Evolutionary conservation across 2,888 invertebrate genomes (phyloP), one percentile per base, ranked within the genome.

Genomic region (Pterostichus madidus): DNA sequence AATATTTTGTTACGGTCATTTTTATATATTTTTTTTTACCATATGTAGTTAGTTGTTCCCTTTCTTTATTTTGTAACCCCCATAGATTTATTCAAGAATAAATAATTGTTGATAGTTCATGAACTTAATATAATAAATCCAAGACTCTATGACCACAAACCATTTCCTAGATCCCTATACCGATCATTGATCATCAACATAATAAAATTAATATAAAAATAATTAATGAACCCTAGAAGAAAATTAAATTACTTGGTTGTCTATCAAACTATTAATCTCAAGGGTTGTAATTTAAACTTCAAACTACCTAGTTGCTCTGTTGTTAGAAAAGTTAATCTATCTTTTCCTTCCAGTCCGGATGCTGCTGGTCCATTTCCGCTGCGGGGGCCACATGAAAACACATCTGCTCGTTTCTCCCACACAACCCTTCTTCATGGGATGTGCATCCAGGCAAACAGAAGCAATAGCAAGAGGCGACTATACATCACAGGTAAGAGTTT

Each of bases 331-430:
- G 13, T 68, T 44, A 64, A 75, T 68, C 64, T 80, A 52, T 71
- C 68, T 3, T 44, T 71, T 31, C 49, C n/a, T 75, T 52, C 4
- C 31, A 75, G 71, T 71, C 44, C 71, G 75, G 75, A 49, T 75
- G 75, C 11, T 76, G 35, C 77, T 77, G 56, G 53, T 53, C 77
- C 35, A 77, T 52, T 80, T 80, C 80, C 80, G 80, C 68, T 68
- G 80, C 68, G n/a, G 52, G 52, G 39, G 32, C 44, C 10, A 5
- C 6, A 5, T 5, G 39, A 53, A 17, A 4, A 44, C 52, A 80
- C 80, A 80, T 79, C 79, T 79, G 79, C 75, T 64, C 52, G 24
- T 61, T 79, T 49, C 79, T 49, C 79, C 79, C 79, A 61, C 79
- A 49, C 39, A 44, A 71, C 68, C 68, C 68, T 71, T 71, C 64